Evolutionary conservation across 64 coral and sea anemone genomes (phyloP).

Genomic region (Montipora sp.): DNA sequence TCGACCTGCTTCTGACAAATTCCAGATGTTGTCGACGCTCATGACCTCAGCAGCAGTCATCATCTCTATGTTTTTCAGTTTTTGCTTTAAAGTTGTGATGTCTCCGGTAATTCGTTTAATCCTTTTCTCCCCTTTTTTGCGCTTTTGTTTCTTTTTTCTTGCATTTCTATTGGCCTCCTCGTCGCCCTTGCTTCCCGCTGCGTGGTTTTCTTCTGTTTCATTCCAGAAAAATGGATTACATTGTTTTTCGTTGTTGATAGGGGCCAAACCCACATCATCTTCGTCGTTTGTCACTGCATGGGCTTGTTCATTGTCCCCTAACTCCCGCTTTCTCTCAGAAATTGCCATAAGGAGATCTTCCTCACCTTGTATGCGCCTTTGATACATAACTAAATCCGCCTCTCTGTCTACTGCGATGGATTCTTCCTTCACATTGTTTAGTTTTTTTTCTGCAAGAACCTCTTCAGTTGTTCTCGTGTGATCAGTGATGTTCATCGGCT

Average conservation of each 20-base stretch:
- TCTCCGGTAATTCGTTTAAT: background rate
- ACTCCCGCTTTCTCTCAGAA: background rate
- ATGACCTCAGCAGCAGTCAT: conserved; percentile 26
- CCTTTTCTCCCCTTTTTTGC: background rate
- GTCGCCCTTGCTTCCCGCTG: no score
- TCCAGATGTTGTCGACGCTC: conserved; percentile 4
- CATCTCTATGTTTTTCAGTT: background rate
- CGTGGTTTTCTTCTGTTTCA: background rate
- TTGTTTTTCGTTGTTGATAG: conserved; percentile 3
- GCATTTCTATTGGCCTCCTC: background rate
- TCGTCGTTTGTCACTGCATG: conserved; percentile 4
- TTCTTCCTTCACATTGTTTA: background rate
- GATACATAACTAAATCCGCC: background rate
- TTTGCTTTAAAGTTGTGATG: background rate
- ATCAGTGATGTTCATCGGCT: background rate
- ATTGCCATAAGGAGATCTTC: background rate
- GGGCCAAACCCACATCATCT: background rate
- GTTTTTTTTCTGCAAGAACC: background rate
- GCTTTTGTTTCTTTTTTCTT: background rate
- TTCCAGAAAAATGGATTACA: background rate
- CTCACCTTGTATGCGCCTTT: conserved; percentile 26
- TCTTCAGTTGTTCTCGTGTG: background rate
- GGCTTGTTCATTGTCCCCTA: background rate
- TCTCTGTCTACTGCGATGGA: background rate
- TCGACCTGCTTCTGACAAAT: background rate